Percentiles rank a stretch among this genome's conserved stretches.
Evolutionary conservation across 1,140 invertebrate genomes (phyloP).

Genomic region (Ostrea edulis): DNA sequence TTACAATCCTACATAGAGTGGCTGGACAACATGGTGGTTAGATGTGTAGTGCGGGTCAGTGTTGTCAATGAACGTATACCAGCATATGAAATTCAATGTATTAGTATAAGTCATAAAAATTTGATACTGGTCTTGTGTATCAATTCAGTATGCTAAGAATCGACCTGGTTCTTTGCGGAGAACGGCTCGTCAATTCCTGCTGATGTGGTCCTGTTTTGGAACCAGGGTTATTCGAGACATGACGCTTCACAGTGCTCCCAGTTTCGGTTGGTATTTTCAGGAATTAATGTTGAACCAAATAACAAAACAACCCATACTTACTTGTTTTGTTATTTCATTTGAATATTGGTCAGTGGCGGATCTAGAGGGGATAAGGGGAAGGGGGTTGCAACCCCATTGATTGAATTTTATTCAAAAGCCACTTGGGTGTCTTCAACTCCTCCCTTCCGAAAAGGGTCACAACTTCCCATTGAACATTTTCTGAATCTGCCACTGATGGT

Average conservation of each 20-base stretch:
- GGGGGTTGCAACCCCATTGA: too few species aligned
- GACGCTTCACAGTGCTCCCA: conserved; percentile 81
- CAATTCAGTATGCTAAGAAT: conserved; percentile 70
- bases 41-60: conserved; percentile 79
- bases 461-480: too few species aligned
- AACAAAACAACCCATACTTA: too few species aligned
- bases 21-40: conserved; percentile 80
- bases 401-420: too few species aligned
- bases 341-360: too few species aligned
- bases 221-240: conserved; percentile 81
- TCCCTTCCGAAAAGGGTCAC: too few species aligned
- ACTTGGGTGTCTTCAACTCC: too few species aligned
- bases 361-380: too few species aligned
- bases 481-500: too few species aligned
- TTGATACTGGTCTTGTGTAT: conserved; percentile 5
- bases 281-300: too few species aligned
- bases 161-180: conserved; percentile 69
- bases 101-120: neutral
- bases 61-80: neutral
- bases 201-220: conserved; percentile 81
- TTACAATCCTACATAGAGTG: conserved; percentile 81
- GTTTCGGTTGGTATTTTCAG: conserved; percentile 79
- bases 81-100: neutral
- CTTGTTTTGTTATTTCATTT: too few species aligned
- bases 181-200: conserved; percentile 79